Evolutionary conservation across 2,797 vertebrate genomes (phyloP), one percentile per base, ranked within the genome.

Genomic region (Phoxinus dragarum): DNA sequence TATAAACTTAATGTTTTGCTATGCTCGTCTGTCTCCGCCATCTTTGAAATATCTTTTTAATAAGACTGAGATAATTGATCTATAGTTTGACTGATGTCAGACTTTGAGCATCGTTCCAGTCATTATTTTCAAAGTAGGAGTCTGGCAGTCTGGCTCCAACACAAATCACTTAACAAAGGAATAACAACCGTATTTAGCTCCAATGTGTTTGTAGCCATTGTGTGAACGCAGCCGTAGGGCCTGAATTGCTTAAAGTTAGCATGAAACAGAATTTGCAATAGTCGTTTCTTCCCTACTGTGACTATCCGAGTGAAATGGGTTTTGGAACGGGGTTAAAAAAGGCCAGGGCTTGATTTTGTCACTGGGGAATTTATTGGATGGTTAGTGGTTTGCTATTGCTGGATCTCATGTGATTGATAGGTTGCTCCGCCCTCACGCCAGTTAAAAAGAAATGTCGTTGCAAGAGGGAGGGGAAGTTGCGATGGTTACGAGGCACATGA

Each of bases 141-240:
- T 9, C 8, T 19, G 72, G 9, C 1, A 36, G 54, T 56, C 12
- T 19, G 8, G 27, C 23, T 42, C 7, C 19, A 78, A 61, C 1
- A 8, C 21, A 77, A 78, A 79, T 38, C 76, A 19, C 56, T 64
- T 44, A 54, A 8, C 16, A 38, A 34, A 69, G 79, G 79, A 69
- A 19, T 69, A 81, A 81, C 79, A 81, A 81, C 79, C 79, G 79
- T 81, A 81, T 68, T 81, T 81, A 52, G 31, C 10, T 52, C 44
- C 12, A 68, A 10, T 44, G 61, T 64, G 77, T 21, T 21, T 1
- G 0, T n/a, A 11, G 6, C 31, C 49, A 14, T 56, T 68, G 23
- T 42, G 54, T 66, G 40, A 34, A 44, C 9, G 2, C 17, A 64
- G 16, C 1, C 38, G 27, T 34, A 31, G 5, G 42, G 38, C 66